These are phyloP conservation scores for Lasioglossum calceatum DNA, from an alignment of 2,888 invertebrate genomes.

Conservation along the genomic window DNA sequence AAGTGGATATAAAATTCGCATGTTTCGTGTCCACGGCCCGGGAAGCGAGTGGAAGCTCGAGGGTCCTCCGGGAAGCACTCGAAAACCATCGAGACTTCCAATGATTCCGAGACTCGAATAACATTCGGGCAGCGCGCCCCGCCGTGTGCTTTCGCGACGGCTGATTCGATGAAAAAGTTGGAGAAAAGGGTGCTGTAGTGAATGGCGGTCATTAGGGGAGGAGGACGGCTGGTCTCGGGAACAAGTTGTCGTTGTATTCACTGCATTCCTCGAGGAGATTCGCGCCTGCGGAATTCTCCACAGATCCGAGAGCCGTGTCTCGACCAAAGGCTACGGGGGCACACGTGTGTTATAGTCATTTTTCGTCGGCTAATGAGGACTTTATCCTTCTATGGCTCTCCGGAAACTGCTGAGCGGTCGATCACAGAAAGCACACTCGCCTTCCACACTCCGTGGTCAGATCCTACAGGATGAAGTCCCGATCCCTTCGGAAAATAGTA, in stretches of 20 bases:
- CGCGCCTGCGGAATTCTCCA: conserved; percentile 27
- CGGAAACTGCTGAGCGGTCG: neutral
- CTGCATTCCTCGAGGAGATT: conserved; percentile 20
- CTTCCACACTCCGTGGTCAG: no score
- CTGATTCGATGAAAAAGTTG: conserved; percentile 18
- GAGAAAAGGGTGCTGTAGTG: conserved; percentile 4
- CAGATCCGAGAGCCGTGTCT: conserved; percentile 2
- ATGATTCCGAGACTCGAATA: conserved; percentile 33
- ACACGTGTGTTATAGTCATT: conserved; percentile 6
- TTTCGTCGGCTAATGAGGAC: neutral
- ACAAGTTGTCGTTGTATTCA: neutral
- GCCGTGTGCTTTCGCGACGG: conserved; percentile 6
- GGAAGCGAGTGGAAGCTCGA: neutral
- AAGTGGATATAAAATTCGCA: conserved; percentile 7
- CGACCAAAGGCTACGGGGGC: neutral
- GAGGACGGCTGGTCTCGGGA: neutral
- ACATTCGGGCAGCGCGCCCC: neutral
- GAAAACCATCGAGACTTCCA: neutral
- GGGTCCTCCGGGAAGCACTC: conserved; percentile 6
- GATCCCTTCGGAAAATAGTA: no score
- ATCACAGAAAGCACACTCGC: no score
- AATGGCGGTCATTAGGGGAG: conserved; percentile 31
- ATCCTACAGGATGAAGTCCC: no score
- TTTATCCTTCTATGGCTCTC: neutral
- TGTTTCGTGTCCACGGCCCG: neutral